phyloP scores from a whole-genome alignment of 2,888 invertebrate genomes.

The Drosophila parthenogenetica region DNA sequence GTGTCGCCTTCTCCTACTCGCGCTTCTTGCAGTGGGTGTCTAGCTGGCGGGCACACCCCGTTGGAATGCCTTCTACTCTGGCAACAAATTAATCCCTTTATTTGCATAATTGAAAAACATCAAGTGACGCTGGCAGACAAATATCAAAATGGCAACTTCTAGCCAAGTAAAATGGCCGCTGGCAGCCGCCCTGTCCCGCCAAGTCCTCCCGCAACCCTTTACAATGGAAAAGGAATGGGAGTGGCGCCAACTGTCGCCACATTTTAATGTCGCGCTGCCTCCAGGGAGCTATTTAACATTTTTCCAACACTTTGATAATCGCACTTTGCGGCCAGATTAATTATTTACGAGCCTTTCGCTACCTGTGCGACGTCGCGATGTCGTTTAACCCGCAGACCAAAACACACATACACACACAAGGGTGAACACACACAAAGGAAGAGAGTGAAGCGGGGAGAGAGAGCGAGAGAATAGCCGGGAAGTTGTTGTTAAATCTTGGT shows the following conservation, averaged over 20 bases:
- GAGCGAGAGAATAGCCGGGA: conserved; percentile 39
- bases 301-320: conserved; percentile 81
- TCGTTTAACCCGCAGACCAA: conserved; percentile 67
- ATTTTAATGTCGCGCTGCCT: conserved; percentile 67
- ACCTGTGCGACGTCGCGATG: conserved; percentile 55
- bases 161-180: conserved; percentile 53
- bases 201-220: not conserved
- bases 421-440: not conserved
- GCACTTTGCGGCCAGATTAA: conserved; percentile 79
- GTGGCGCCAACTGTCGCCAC: conserved; percentile 65
- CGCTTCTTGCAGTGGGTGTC: not conserved
- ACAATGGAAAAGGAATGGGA: conserved; percentile 24
- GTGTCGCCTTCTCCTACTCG: conserved; percentile 10
- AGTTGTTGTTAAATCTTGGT: conserved; percentile 77
- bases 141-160: conserved; percentile 61
- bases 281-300: conserved; percentile 79
- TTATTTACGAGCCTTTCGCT: conserved; percentile 74
- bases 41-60: conserved; percentile 4
- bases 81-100: conserved; percentile 81
- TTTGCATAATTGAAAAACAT: conserved; percentile 83
- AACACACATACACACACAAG: conserved; percentile 26
- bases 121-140: conserved; percentile 69
- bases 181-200: conserved; percentile 23
- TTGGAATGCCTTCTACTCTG: conserved; percentile 31
- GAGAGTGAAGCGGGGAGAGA: conserved; percentile 1